These are phyloP conservation scores for Botrylloides violaceus DNA, from an alignment of 23 tunicate species.

Conservation along the genomic window DNA sequence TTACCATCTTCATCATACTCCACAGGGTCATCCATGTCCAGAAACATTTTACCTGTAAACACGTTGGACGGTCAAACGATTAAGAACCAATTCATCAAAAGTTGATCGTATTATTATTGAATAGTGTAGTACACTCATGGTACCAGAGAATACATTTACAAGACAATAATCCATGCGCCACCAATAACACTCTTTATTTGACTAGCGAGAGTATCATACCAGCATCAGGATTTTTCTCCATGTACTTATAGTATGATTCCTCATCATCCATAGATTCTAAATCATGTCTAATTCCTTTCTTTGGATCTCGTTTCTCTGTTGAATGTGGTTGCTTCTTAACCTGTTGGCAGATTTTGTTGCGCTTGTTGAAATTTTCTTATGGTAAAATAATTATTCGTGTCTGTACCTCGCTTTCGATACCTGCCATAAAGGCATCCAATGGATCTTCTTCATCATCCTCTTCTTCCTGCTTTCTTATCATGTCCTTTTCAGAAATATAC, in stretches of 20 bases:
- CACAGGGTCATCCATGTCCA: conserved; percentile 68
- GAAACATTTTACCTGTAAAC: conserved; percentile 59
- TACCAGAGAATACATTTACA: too few species aligned
- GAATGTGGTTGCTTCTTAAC: background rate
- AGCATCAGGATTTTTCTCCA: conserved; percentile 90
- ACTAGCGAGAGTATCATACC: conserved; percentile 45
- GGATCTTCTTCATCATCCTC: conserved; percentile 83
- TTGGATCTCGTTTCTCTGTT: conserved; percentile 4
- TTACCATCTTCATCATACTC: conserved; percentile 96
- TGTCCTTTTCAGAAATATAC: conserved; percentile 28
- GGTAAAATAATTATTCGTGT: background rate
- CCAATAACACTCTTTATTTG: too few species aligned
- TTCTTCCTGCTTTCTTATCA: conserved; percentile 42
- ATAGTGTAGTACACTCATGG: too few species aligned
- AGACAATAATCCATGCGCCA: too few species aligned
- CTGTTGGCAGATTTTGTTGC: too few species aligned
- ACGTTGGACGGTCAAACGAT: background rate
- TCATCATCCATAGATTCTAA: conserved; percentile 73
- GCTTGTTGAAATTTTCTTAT: too few species aligned
- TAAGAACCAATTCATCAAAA: background rate
- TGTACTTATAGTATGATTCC: conserved; percentile 75
- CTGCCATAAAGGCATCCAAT: conserved; percentile 96
- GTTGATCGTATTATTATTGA: background rate
- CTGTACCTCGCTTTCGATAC: conserved; percentile 65
- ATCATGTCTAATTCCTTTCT: conserved; percentile 71